Evolutionary conservation across 2,113 vertebrate species (phyloP).

Genomic region (Pygoscelis antarcticus): DNA sequence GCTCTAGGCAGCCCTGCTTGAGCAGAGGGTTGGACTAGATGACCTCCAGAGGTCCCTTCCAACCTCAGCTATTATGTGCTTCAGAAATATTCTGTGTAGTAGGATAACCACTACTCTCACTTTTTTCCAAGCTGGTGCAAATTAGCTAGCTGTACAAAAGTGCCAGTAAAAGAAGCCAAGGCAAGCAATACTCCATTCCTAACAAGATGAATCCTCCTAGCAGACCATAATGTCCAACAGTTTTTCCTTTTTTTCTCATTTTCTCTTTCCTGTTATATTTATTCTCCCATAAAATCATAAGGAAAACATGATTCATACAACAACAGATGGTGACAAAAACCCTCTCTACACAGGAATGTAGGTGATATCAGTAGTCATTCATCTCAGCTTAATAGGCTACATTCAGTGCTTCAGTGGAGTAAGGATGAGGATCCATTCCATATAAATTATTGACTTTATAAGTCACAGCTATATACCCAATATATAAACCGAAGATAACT

Average conservation of each 20-base stretch:
- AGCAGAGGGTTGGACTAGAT: neutral
- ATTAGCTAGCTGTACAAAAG: neutral
- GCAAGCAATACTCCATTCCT: neutral
- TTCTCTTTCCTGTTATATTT: conserved; percentile 9
- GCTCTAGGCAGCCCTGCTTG: neutral
- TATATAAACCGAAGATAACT: neutral
- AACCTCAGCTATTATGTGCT: neutral
- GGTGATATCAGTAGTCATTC: conserved; percentile 39
- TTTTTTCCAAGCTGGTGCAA: neutral
- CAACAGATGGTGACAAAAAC: conserved; percentile 47
- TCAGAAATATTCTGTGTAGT: neutral
- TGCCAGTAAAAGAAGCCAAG: neutral
- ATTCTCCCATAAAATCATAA: neutral
- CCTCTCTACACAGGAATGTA: neutral
- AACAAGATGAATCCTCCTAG: neutral
- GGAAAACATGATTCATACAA: conserved; percentile 38
- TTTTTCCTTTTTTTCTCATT: neutral
- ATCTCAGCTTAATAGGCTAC: neutral
- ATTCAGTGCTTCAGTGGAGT: neutral
- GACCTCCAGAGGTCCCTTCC: neutral
- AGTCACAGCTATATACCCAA: neutral
- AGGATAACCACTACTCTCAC: neutral
- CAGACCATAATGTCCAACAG: neutral
- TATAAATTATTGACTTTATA: neutral
- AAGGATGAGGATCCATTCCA: neutral